phyloP scores from a whole-genome alignment of 2,113 vertebrate genomes.

The Ammodytes marinus region DNA sequence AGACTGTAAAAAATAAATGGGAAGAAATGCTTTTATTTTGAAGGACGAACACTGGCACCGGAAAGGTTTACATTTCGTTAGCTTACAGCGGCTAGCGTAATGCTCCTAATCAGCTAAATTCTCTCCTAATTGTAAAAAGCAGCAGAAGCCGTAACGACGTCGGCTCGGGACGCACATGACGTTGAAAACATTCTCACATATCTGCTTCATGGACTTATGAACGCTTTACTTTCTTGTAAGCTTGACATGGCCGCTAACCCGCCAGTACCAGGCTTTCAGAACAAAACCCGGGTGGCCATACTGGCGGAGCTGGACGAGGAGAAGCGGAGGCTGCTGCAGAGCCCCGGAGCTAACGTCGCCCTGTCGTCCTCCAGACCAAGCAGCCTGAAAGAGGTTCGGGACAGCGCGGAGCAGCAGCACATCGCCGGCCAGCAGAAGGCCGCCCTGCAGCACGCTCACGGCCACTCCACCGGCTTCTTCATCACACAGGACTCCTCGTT shows the following conservation, averaged over 20 bases:
- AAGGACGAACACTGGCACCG: neutral
- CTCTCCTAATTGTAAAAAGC: neutral
- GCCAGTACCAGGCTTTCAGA: slow-evolving; percentile 88
- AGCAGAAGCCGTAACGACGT: neutral
- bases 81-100: neutral
- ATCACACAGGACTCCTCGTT: slow-evolving; percentile 99
- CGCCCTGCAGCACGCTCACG: slow-evolving; percentile 95
- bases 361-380: slow-evolving; percentile 88
- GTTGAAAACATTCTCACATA: neutral
- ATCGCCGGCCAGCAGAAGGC: slow-evolving; percentile 98
- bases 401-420: slow-evolving; percentile 97
- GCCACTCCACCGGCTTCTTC: slow-evolving; percentile 97
- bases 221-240: accelerated
- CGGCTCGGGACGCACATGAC: neutral
- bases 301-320: slow-evolving; percentile 97
- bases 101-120: neutral
- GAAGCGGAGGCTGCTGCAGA: slow-evolving; percentile 94
- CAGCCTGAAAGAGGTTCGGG: slow-evolving; percentile 91
- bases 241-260: slow-evolving; percentile 53
- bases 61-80: neutral
- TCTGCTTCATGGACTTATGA: slow-evolving; percentile 2
- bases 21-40: slow-evolving; percentile 43
- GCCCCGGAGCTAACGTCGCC: slow-evolving; percentile 93
- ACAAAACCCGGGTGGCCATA: slow-evolving; percentile 96
- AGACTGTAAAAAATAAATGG: too few species aligned